These are phyloP conservation scores for Cyclophora albipunctata DNA, from an alignment of 2,888 invertebrate species.

Conservation along the genomic window DNA sequence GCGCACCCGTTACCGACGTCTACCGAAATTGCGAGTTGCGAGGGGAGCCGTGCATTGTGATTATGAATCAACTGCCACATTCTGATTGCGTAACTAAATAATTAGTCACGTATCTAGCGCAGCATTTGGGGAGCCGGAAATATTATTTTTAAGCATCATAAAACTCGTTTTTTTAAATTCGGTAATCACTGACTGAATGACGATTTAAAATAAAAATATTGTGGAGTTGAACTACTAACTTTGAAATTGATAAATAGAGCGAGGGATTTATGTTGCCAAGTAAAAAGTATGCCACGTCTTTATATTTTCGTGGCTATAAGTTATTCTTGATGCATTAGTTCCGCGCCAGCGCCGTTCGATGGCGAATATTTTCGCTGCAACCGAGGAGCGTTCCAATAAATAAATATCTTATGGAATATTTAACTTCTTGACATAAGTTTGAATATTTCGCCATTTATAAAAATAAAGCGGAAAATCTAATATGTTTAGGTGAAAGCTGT, in stretches of 20 bases:
- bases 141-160: too few species aligned
- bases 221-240: too few species aligned
- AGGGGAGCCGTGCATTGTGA: constrained; percentile 35
- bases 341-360: constrained; percentile 24
- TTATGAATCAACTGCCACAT: constrained; percentile 26
- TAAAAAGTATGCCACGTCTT: constrained; percentile 17
- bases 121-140: too few species aligned
- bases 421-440: too few species aligned
- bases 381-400: constrained; percentile 17
- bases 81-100: constrained; percentile 32
- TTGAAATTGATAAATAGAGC: constrained; percentile 1
- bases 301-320: constrained; percentile 3
- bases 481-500: too few species aligned
- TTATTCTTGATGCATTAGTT: constrained; percentile 46
- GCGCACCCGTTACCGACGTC: constrained; percentile 42
- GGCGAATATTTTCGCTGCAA: constrained; percentile 31
- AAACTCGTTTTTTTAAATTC: too few species aligned
- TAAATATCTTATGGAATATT: not conserved
- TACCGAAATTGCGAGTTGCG: constrained; percentile 20
- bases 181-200: too few species aligned
- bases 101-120: constrained; percentile 20
- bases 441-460: too few species aligned
- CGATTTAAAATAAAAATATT: too few species aligned
- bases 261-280: constrained; percentile 6
- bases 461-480: too few species aligned